phyloP scores from a whole-genome alignment of 2,888 invertebrate genomes.

The Priapulus caudatus region DNA sequence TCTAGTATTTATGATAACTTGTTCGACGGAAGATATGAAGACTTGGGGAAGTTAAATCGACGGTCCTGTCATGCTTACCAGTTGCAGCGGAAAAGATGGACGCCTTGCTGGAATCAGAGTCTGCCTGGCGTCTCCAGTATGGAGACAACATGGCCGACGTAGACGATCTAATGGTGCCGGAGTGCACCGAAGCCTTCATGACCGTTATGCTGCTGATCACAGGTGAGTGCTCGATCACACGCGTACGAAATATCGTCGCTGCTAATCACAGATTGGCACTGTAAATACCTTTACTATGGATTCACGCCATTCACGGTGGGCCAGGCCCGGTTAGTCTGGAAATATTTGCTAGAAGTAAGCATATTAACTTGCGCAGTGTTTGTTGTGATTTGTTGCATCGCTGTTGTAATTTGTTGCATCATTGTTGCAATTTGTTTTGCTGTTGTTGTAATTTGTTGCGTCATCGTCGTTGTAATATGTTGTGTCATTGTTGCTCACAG shows the following conservation, averaged over 20 bases:
- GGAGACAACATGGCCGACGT: conserved; percentile 30
- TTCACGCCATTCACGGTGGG: too few species aligned
- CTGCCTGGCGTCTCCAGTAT: conserved; percentile 50
- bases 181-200: conserved; percentile 77
- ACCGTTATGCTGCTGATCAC: conserved; percentile 71
- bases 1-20: too few species aligned
- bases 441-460: conserved; percentile 2
- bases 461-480: too few species aligned
- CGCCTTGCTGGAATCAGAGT: conserved; percentile 54
- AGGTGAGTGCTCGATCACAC: conserved; percentile 25
- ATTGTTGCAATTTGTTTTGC: conserved; percentile 5
- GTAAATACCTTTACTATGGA: too few species aligned
- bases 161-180: conserved; percentile 58
- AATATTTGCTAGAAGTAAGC: background rate
- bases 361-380: background rate
- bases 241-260: too few species aligned
- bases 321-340: too few species aligned
- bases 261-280: too few species aligned
- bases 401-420: background rate
- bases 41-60: too few species aligned
- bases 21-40: too few species aligned
- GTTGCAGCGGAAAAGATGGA: conserved; percentile 86
- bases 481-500: conserved; percentile 43
- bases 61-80: conserved; percentile 41
- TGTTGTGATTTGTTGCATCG: background rate